These are phyloP conservation scores for Pseudopleuronectes americanus DNA, from an alignment of 2,797 vertebrate species.

Conservation along the genomic window DNA sequence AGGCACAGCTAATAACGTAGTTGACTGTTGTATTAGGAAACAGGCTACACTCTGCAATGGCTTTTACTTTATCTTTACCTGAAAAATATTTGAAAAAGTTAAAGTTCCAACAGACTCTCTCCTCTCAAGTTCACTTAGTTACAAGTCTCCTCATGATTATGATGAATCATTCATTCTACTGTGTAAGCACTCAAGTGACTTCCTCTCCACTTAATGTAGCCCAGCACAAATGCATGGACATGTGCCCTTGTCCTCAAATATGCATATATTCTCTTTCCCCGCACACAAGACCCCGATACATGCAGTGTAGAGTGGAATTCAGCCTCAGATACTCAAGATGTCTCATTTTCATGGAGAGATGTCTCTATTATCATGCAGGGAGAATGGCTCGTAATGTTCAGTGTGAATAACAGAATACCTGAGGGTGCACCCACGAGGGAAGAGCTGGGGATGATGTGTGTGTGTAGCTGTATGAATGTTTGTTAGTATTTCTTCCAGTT, in stretches of 20 bases:
- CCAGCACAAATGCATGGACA: conserved; percentile 4
- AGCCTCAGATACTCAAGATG: conserved; percentile 10
- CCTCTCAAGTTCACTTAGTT: background rate
- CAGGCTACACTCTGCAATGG: too few species aligned
- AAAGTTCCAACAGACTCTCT: background rate
- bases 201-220: background rate
- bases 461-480: conserved; percentile 7
- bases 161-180: conserved; percentile 10
- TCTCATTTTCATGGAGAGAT: conserved; percentile 45
- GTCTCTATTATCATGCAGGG: conserved; percentile 41
- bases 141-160: background rate
- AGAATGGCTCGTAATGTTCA: conserved; percentile 44
- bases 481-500: conserved; percentile 16
- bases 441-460: conserved; percentile 21
- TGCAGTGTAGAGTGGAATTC: conserved; percentile 8
- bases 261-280: background rate
- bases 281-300: conserved; percentile 8
- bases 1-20: too few species aligned
- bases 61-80: background rate
- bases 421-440: conserved; percentile 22
- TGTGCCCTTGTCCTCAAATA: conserved; percentile 24
- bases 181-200: background rate
- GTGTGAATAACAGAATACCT: conserved; percentile 57
- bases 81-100: conserved; percentile 1
- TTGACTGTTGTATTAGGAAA: too few species aligned